Evolutionary conservation across 2,888 invertebrate species (phyloP).

Genomic region (Megalurothrips usitatus): DNA sequence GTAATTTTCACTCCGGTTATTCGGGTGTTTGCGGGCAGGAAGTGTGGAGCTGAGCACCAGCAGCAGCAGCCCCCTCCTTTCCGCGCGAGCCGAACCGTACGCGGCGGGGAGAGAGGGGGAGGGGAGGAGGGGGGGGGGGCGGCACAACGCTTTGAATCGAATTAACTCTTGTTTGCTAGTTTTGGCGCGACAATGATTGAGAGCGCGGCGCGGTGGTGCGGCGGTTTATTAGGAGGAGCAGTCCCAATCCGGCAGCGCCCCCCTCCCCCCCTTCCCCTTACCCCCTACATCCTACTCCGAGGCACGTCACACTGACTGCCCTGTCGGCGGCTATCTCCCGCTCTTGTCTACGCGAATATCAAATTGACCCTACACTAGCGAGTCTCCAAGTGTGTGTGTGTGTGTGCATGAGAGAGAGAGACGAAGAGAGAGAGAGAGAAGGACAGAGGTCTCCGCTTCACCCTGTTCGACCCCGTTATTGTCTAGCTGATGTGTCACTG

Average conservation of each 20-base stretch:
- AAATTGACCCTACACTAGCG: too few relatives aligned
- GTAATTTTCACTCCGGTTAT: not conserved
- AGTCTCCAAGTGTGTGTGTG: too few relatives aligned
- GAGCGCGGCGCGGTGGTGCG: constrained; percentile 17
- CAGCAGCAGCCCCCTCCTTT: not conserved
- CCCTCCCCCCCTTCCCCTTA: not conserved
- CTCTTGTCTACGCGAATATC: too few relatives aligned
- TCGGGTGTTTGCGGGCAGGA: not conserved
- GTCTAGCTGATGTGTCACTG: too few relatives aligned
- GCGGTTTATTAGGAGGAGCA: not conserved
- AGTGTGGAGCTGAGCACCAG: too few relatives aligned
- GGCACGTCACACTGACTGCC: too few relatives aligned
- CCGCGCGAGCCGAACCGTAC: not conserved
- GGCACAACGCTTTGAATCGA: constrained; percentile 5
- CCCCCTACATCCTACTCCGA: not conserved
- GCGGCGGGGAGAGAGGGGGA: not conserved
- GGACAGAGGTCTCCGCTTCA: too few relatives aligned
- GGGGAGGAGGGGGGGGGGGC: not conserved
- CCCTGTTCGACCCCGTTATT: too few relatives aligned
- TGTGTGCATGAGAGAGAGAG: too few relatives aligned
- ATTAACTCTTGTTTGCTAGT: constrained; percentile 25
- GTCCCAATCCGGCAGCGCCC: not conserved
- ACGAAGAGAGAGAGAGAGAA: too few relatives aligned
- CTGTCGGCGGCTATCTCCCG: too few relatives aligned
- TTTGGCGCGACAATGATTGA: constrained; percentile 26